A percentile compares a stretch with the other conserved stretches of the same genome.
Conservation (phyloP, 64 coral and sea anemone genomes). For the Catalaphyllia jardinei region DNA sequence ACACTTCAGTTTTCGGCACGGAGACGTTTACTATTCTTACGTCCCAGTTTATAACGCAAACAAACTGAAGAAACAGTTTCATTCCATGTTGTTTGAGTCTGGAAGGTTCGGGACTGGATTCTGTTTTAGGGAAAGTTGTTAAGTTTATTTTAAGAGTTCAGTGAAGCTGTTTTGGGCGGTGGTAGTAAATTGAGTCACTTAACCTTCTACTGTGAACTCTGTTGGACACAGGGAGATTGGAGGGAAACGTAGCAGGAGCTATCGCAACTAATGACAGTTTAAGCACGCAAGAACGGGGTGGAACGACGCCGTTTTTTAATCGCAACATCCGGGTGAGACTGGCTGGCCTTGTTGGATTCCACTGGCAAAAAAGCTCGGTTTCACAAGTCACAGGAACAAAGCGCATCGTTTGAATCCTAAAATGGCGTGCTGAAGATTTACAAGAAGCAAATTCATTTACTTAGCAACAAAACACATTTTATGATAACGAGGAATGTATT, state of each 20-base stretch:
- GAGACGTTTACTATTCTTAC: background rate
- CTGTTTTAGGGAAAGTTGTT: background rate
- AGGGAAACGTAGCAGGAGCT: background rate
- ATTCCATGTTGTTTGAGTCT: background rate
- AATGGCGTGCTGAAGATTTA: too few relatives aligned
- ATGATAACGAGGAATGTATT: too few relatives aligned
- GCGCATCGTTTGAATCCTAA: too few relatives aligned
- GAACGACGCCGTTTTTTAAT: background rate
- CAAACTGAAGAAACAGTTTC: background rate
- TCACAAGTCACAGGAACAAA: too few relatives aligned
- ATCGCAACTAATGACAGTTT: background rate
- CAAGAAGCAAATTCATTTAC: too few relatives aligned
- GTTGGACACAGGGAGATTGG: background rate
- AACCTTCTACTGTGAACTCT: background rate
- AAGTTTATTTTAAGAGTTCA: background rate
- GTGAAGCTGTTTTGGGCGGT: background rate
- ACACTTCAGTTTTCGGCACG: background rate
- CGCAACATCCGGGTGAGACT: background rate
- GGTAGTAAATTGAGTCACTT: background rate
- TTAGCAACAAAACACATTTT: too few relatives aligned
- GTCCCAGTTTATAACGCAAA: background rate
- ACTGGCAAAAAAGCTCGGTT: background rate
- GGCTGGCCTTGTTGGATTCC: background rate
- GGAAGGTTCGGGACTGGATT: background rate
- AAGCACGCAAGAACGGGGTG: conserved; percentile 7